Conservation (phyloP, 2,113 vertebrate species). For the Daphoenositta chrysoptera region DNA sequence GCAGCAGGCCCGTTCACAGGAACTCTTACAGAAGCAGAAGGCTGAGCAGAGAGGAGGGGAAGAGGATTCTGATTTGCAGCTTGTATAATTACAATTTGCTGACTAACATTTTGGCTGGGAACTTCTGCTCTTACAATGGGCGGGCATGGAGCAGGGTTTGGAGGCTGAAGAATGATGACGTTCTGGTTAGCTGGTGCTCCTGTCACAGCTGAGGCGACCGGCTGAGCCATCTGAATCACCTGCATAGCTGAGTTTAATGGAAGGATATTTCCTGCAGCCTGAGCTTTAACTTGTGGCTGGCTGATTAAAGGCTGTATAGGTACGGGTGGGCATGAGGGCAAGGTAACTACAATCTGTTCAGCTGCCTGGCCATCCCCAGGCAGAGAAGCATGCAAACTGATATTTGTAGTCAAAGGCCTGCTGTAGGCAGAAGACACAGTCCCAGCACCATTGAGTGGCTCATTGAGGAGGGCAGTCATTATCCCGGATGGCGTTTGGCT, state of each 20-base stretch:
- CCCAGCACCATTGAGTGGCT: slow-evolving; percentile 39
- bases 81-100: slow-evolving; percentile 98
- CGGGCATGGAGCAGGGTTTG: slow-evolving; percentile 78
- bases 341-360: slow-evolving; percentile 73
- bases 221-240: slow-evolving; percentile 90
- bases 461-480: slow-evolving; percentile 64
- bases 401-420: slow-evolving; percentile 43
- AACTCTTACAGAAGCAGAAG: slow-evolving; percentile 73
- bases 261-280: slow-evolving; percentile 77
- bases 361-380: slow-evolving; percentile 70
- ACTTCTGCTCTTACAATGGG: slow-evolving; percentile 85
- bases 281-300: slow-evolving; percentile 77
- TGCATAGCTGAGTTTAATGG: slow-evolving; percentile 94
- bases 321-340: slow-evolving; percentile 78
- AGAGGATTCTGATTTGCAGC: slow-evolving; percentile 85
- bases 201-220: slow-evolving; percentile 75
- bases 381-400: slow-evolving; percentile 64
- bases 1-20: slow-evolving; percentile 71
- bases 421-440: slow-evolving; percentile 26
- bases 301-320: slow-evolving; percentile 78
- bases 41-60: slow-evolving; percentile 78
- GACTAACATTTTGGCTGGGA: slow-evolving; percentile 84
- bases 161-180: slow-evolving; percentile 93
- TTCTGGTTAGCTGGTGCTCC: slow-evolving; percentile 85
- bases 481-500: slow-evolving; percentile 78